Evolutionary conservation across 1,140 invertebrate genomes (phyloP), one percentile per base, ranked within the genome.

Genomic region (Conus ventricosus): DNA sequence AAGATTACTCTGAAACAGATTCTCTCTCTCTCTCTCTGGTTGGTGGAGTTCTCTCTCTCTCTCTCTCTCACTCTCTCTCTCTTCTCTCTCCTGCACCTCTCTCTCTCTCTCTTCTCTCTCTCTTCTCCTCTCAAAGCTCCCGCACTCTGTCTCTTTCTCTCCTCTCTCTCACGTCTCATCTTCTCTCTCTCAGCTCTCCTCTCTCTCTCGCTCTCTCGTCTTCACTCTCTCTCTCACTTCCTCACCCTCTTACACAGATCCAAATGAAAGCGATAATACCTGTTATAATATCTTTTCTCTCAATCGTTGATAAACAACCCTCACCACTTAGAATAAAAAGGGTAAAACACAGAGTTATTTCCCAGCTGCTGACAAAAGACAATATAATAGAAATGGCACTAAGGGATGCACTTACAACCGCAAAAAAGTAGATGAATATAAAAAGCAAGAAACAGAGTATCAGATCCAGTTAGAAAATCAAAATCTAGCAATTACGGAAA

Each of bases 51-150:
- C 76, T 80, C 76, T 80, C 76, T 80, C 25, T 51, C 1, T 27
- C 76, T 80, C 76, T 80, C 76, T 80, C 76, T 80, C 76, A 53
- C 76, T 80, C 76, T 80, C 76, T 80, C 76, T 80, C 76, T 80
- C 76, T 80, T 80, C 25, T 51, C 1, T 27, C 23, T 23, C 23
- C 15, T 75, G 13, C 80, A 3, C 8, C 25, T 80, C 76, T 80
- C 76, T 80, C 76, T 80, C 76, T 80, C 76, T 80, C 76, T 80
- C 76, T 80, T 80, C 76, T 80, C 76, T 80, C 76, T 80, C 25
- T 51, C 1, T 27, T 23, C 23, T 6, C 23, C 71, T 75, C 71
- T 75, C 71, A 11, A n/a, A n/a, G n/a, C 71, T 75, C 71, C 23
- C 71, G 8, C 15, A 11, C 71, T 75, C 71, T 75, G 8, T 75